These are phyloP conservation scores for Agrilus cyanescens DNA, from an alignment of 2,888 invertebrate species.

Conservation along the genomic window DNA sequence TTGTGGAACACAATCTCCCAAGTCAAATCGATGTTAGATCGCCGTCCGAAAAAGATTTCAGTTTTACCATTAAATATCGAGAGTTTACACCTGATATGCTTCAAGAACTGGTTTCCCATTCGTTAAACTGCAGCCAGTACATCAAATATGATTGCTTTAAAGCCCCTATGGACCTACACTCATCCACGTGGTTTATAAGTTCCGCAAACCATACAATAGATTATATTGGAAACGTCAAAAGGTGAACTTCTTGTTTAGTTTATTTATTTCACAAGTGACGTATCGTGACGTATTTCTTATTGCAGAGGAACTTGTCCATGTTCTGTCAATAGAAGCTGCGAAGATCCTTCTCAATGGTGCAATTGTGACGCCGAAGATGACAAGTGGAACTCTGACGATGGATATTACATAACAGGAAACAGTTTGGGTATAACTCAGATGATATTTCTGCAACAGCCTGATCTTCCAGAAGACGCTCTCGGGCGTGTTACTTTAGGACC, in stretches of 20 bases:
- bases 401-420: conserved; percentile 64
- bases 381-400: conserved; percentile 84
- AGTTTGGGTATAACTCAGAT: conserved; percentile 84
- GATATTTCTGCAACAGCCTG: conserved; percentile 79
- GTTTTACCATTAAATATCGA: conserved; percentile 73
- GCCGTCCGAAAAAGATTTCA: conserved; percentile 66
- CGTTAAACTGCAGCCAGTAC: conserved; percentile 77
- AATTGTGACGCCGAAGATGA: conserved; percentile 83
- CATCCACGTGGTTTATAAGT: conserved; percentile 80
- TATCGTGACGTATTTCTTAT: background rate
- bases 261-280: background rate
- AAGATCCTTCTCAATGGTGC: conserved; percentile 70
- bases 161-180: conserved; percentile 76
- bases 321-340: conserved; percentile 70
- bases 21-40: conserved; percentile 83
- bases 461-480: conserved; percentile 69
- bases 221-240: conserved; percentile 67
- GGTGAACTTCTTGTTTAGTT: conserved; percentile 34
- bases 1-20: conserved; percentile 83
- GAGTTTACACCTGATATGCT: conserved; percentile 87
- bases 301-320: conserved; percentile 61
- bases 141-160: conserved; percentile 84
- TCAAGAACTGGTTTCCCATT: conserved; percentile 80
- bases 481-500: conserved; percentile 84
- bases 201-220: conserved; percentile 73